A percentile compares a stretch with the other conserved stretches of the same genome.
Evolutionary conservation across 2,888 invertebrate genomes (phyloP).

Genomic region (Marronus borbonicus): DNA sequence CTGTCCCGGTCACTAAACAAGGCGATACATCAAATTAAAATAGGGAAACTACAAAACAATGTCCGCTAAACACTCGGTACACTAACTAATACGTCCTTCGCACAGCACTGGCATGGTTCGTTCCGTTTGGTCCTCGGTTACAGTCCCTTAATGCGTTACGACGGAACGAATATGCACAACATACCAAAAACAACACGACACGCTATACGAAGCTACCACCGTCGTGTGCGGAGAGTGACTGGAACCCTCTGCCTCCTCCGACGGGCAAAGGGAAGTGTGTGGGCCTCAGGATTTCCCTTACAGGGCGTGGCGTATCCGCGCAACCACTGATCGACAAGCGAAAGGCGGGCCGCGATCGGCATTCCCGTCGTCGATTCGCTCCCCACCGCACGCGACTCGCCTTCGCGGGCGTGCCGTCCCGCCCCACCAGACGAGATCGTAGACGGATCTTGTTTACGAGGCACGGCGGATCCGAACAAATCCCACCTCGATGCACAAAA

Average conservation of each 20-base stretch:
- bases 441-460: slow-evolving; percentile 70
- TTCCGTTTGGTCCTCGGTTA: slow-evolving; percentile 43
- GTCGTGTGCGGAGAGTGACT: slow-evolving; percentile 69
- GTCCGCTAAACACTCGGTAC: slow-evolving; percentile 57
- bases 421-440: slow-evolving; percentile 60
- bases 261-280: slow-evolving; percentile 65
- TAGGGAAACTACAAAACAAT: slow-evolving; percentile 1
- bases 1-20: slow-evolving; percentile 42
- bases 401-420: slow-evolving; percentile 56
- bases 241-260: slow-evolving; percentile 63
- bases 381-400: slow-evolving; percentile 61
- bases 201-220: slow-evolving; percentile 63
- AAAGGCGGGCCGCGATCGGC: slow-evolving; percentile 62
- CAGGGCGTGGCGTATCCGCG: slow-evolving; percentile 58
- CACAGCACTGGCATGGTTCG: slow-evolving; percentile 62
- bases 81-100: slow-evolving; percentile 57
- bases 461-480: slow-evolving; percentile 70
- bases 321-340: slow-evolving; percentile 66
- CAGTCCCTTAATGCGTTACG: slow-evolving; percentile 30
- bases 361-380: slow-evolving; percentile 59
- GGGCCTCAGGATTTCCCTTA: slow-evolving; percentile 57
- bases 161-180: slow-evolving; percentile 49
- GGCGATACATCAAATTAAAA: slow-evolving; percentile 20
- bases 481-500: slow-evolving; percentile 70
- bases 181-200: slow-evolving; percentile 51